Evolutionary conservation across 2,113 vertebrate genomes (phyloP).

Genomic region (Myodes glareolus): DNA sequence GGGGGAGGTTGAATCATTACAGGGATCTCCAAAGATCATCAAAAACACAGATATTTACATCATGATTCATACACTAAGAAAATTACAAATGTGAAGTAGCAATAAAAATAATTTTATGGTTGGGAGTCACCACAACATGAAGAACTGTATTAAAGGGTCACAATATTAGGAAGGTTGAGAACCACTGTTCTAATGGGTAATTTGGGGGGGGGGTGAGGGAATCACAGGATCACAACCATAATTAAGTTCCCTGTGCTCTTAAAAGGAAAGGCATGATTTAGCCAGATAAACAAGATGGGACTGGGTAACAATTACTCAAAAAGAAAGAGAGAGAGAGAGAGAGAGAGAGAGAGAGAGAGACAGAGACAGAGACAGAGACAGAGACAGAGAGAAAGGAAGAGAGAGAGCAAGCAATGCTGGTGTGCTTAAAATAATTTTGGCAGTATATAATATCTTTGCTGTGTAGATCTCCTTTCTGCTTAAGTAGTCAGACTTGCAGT

Average conservation of each 20-base stretch:
- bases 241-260: not conserved
- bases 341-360: too few species aligned
- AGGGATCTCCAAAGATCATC: not conserved
- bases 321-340: not conserved
- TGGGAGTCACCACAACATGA: not conserved
- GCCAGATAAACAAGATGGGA: not conserved
- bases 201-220: not conserved
- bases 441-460: not conserved
- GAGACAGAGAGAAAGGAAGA: too few species aligned
- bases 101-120: not conserved
- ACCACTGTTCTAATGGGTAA: not conserved
- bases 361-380: too few species aligned
- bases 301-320: not conserved
- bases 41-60: not conserved
- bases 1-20: not conserved
- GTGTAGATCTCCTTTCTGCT: not conserved
- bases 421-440: not conserved
- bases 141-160: too few species aligned
- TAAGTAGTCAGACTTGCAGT: not conserved
- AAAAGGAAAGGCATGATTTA: not conserved
- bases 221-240: not conserved
- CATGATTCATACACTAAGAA: not conserved
- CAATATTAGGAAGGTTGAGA: too few species aligned
- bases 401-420: not conserved
- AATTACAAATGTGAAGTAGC: not conserved